Evolutionary conservation across 1,140 invertebrate species (phyloP).

Genomic region (Acyrthosiphon pisum): DNA sequence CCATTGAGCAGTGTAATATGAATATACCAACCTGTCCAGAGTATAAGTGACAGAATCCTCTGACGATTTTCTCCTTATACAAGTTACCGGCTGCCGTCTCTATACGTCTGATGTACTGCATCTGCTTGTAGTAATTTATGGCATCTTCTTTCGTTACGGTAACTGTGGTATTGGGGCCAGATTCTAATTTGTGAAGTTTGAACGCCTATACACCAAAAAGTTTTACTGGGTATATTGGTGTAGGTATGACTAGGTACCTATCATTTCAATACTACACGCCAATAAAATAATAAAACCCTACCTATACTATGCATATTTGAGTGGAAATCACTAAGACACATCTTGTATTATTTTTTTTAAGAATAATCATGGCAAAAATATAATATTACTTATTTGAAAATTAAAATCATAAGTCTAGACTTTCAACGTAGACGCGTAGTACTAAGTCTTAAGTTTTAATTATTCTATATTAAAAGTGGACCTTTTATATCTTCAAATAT

Average conservation of each 20-base stretch:
- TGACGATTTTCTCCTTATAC: conserved; percentile 94
- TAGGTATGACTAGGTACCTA: no score
- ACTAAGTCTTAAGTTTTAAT: no score
- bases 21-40: conserved; percentile 76
- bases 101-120: conserved; percentile 89
- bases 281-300: background rate
- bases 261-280: background rate
- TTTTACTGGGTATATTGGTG: background rate
- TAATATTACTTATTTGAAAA: background rate
- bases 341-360: background rate
- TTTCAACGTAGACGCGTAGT: no score
- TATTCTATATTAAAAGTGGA: no score
- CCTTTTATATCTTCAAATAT: no score
- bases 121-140: conserved; percentile 78
- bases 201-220: conserved; percentile 70
- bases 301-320: background rate
- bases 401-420: background rate
- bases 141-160: conserved; percentile 83
- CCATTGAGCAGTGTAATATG: background rate
- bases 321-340: background rate
- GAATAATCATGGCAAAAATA: background rate
- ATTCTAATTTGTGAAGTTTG: conserved; percentile 87
- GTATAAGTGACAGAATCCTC: conserved; percentile 98
- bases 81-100: conserved; percentile 92
- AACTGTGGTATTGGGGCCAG: conserved; percentile 78